Conservation (phyloP, 1,140 invertebrate species). For the Dufourea novaeangliae region DNA sequence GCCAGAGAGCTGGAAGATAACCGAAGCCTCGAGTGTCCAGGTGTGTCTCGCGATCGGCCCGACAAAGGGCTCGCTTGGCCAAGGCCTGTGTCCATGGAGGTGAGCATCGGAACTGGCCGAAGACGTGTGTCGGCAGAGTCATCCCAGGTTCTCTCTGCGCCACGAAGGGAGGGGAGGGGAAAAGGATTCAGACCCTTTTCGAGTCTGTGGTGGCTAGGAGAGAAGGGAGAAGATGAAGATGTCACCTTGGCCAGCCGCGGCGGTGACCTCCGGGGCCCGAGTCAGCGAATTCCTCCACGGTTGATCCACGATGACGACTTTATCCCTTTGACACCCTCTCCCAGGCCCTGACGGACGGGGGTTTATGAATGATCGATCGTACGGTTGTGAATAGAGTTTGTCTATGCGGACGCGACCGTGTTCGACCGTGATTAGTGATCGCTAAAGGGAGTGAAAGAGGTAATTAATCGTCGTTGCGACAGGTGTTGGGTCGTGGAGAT, state of each 20-base stretch:
- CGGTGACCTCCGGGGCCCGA: conserved; percentile 48
- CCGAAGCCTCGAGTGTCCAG: conserved; percentile 41
- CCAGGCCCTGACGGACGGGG: conserved; percentile 32
- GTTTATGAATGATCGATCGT: conserved; percentile 52
- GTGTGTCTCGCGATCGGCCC: conserved; percentile 56
- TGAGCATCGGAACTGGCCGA: conserved; percentile 3
- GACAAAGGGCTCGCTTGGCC: conserved; percentile 37
- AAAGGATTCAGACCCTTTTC: conserved; percentile 24
- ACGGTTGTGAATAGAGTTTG: conserved; percentile 42
- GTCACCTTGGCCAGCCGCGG: conserved; percentile 69
- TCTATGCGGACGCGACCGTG: conserved; percentile 21
- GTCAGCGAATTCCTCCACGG: conserved; percentile 61
- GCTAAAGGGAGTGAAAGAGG: too few relatives aligned
- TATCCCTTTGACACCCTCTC: conserved; percentile 48
- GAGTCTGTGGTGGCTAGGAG: background rate
- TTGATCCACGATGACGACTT: conserved; percentile 52
- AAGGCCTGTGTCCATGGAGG: conserved; percentile 13
- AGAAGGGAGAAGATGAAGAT: conserved; percentile 71
- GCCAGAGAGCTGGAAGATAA: conserved; percentile 30
- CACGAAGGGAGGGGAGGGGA: background rate
- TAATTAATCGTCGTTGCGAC: conserved; percentile 34
- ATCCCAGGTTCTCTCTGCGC: conserved; percentile 24
- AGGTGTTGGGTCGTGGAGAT: background rate
- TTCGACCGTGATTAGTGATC: conserved; percentile 19
- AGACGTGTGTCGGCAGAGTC: conserved; percentile 50